Evolutionary conservation across 2,888 invertebrate species (phyloP).

Genomic region (Junonia oenone): DNA sequence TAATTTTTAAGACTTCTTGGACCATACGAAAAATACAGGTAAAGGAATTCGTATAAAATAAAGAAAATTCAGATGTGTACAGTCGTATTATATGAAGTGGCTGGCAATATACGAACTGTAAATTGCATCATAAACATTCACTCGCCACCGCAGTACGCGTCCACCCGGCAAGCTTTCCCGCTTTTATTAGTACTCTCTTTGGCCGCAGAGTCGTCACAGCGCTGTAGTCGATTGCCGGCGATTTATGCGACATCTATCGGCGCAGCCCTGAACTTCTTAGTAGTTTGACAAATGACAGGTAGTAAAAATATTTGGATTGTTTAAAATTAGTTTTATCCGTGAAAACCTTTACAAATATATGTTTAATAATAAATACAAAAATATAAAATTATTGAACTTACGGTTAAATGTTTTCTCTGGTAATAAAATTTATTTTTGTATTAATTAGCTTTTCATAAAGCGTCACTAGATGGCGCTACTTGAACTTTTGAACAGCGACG

Average conservation of each 20-base stretch:
- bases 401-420: no score
- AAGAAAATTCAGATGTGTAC: slow-evolving; percentile 53
- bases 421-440: no score
- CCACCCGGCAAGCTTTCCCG: slow-evolving; percentile 39
- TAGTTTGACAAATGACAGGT: background rate
- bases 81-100: slow-evolving; percentile 65
- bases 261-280: slow-evolving; percentile 44
- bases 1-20: background rate
- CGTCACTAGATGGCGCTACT: slow-evolving; percentile 8
- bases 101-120: slow-evolving; percentile 68
- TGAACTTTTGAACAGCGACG: background rate
- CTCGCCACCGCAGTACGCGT: slow-evolving; percentile 36
- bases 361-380: no score
- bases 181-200: slow-evolving; percentile 39
- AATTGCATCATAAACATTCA: slow-evolving; percentile 72
- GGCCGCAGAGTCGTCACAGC: slow-evolving; percentile 36
- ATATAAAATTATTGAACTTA: no score
- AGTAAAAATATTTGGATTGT: no score
- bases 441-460: no score
- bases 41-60: slow-evolving; percentile 21
- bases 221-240: slow-evolving; percentile 29
- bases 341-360: no score
- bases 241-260: slow-evolving; percentile 56
- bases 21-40: slow-evolving; percentile 6
- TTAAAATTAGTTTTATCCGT: no score